These are phyloP conservation scores for Gambusia affinis DNA, from an alignment of 2,113 vertebrate species.

Conservation along the genomic window DNA sequence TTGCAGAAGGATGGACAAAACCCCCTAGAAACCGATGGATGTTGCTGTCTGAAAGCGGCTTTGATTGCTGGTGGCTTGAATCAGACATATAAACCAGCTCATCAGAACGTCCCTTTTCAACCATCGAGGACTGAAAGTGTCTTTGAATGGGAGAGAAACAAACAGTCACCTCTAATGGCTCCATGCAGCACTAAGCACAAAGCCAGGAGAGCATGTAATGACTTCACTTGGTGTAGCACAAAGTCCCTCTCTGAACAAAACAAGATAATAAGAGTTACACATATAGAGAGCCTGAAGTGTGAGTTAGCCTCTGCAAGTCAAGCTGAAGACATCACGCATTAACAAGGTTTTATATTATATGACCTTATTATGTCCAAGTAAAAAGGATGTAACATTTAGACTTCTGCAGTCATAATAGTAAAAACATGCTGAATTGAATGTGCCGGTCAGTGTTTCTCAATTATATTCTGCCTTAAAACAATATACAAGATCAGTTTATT, in stretches of 20 bases:
- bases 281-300: slow-evolving; percentile 5
- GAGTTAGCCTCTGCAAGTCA: background rate
- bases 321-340: background rate
- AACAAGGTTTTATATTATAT: background rate
- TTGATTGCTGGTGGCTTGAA: slow-evolving; percentile 27
- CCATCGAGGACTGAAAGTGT: slow-evolving; percentile 14
- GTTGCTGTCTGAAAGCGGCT: slow-evolving; percentile 31
- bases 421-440: background rate
- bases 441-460: background rate
- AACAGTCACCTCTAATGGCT: slow-evolving; percentile 4
- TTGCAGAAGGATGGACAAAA: slow-evolving; percentile 37
- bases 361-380: slow-evolving; percentile 3
- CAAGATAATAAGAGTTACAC: slow-evolving; percentile 29
- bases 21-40: slow-evolving; percentile 39
- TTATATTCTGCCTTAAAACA: no score
- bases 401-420: slow-evolving; percentile 11
- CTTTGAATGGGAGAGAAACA: slow-evolving; percentile 31
- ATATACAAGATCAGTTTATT: no score
- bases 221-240: slow-evolving; percentile 8
- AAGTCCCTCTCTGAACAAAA: slow-evolving; percentile 25
- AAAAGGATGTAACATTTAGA: background rate
- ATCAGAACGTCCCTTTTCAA: slow-evolving; percentile 35
- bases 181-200: slow-evolving; percentile 28
- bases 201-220: slow-evolving; percentile 14
- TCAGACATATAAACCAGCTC: slow-evolving; percentile 26